Percentiles rank a stretch among this genome's conserved stretches.
Evolutionary conservation across 2,888 invertebrate species (phyloP).

Genomic region (Orthosia cruda): DNA sequence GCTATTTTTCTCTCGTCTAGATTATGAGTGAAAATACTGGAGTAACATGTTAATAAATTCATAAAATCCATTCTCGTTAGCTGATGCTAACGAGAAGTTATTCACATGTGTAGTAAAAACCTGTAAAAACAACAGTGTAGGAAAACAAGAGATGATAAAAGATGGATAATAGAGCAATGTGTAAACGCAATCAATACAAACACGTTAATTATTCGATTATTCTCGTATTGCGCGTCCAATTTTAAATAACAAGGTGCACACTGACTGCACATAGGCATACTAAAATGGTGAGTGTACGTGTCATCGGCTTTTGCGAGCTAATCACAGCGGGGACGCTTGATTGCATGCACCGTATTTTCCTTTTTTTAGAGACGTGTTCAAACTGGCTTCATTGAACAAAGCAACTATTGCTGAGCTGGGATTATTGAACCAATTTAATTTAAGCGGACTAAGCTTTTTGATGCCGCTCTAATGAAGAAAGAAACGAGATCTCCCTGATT

Average conservation of each 20-base stretch:
- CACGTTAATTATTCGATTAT: constrained; percentile 72
- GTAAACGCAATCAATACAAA: constrained; percentile 69
- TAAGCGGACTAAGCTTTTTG: constrained; percentile 83
- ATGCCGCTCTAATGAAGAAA: constrained; percentile 80
- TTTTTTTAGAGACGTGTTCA: constrained; percentile 77
- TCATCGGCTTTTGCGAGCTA: constrained; percentile 85
- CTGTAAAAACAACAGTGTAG: background rate
- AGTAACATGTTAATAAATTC: constrained; percentile 1
- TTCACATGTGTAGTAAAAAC: too few relatives aligned
- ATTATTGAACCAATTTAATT: constrained; percentile 88
- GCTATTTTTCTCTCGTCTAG: constrained; percentile 20
- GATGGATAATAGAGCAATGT: constrained; percentile 56
- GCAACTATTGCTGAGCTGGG: constrained; percentile 84
- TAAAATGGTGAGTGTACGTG: constrained; percentile 84
- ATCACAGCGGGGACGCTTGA: constrained; percentile 84
- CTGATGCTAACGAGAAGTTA: background rate
- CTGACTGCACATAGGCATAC: constrained; percentile 80
- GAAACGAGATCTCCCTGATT: constrained; percentile 73
- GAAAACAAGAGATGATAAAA: background rate
- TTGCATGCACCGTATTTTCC: constrained; percentile 83
- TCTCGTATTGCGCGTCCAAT: constrained; percentile 79
- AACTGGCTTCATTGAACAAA: constrained; percentile 86
- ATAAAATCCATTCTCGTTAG: constrained; percentile 1
- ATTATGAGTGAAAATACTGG: constrained; percentile 20
- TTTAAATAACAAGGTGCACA: constrained; percentile 86